A percentile compares a stretch with the other conserved stretches of the same genome.
Conservation (phyloP, 2,797 vertebrate genomes). For the Sebastes hubbsi region DNA sequence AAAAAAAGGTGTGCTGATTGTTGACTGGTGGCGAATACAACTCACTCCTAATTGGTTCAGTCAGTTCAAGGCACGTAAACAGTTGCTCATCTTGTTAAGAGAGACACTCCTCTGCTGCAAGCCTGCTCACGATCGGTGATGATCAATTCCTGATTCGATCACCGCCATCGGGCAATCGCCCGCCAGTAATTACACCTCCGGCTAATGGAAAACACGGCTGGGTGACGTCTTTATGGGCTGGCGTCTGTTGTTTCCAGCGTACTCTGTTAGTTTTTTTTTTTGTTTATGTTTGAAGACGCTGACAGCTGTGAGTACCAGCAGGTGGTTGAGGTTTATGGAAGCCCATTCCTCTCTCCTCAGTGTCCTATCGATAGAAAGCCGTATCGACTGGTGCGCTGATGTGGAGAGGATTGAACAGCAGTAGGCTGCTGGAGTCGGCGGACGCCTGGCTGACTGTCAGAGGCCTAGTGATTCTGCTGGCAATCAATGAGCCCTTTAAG, state of each 20-base stretch:
- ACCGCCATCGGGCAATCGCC: conserved; percentile 15
- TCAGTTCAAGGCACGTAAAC: conserved; percentile 18
- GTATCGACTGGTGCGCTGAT: conserved; percentile 61
- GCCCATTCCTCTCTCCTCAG: conserved; percentile 41
- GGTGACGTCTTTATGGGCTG: neutral
- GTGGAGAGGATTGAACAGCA: conserved; percentile 61
- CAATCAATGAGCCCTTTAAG: conserved; percentile 73
- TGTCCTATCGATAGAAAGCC: conserved; percentile 53
- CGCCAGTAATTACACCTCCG: conserved; percentile 17
- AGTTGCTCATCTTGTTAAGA: conserved; percentile 48
- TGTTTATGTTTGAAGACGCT: conserved; percentile 34
- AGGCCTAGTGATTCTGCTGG: conserved; percentile 46
- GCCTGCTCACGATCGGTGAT: conserved; percentile 26
- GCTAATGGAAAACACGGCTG: conserved; percentile 11
- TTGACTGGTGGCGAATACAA: neutral
- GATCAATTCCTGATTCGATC: conserved; percentile 53
- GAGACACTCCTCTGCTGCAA: conserved; percentile 21
- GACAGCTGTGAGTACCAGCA: conserved; percentile 53
- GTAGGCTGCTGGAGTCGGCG: conserved; percentile 33
- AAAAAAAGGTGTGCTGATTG: conserved; percentile 13
- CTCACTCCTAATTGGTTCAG: conserved; percentile 30
- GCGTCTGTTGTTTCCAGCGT: neutral
- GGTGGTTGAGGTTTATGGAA: conserved; percentile 46
- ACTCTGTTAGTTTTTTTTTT: neutral
- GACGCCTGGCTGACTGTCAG: conserved; percentile 58